A percentile compares a stretch with the other conserved stretches of the same genome.
These are phyloP conservation scores for Notolabrus celidotus DNA, from an alignment of 2,797 vertebrate genomes.

Conservation along the genomic window DNA sequence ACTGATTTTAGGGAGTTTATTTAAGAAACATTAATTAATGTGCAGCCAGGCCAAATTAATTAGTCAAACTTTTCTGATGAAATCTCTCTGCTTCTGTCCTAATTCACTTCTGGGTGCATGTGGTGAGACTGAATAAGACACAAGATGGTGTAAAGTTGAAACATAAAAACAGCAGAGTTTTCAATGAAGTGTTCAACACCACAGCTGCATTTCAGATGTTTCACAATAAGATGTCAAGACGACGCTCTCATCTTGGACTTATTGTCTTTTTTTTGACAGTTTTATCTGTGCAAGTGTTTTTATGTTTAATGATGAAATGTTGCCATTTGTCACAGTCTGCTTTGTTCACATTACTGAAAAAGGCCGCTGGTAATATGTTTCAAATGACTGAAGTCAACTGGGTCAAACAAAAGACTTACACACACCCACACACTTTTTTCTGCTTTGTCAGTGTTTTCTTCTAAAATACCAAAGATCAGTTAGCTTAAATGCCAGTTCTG, in stretches of 20 bases:
- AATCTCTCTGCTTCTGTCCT: constrained; percentile 2
- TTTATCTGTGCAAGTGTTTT: not conserved
- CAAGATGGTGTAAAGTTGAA: not conserved
- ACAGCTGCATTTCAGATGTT: not conserved
- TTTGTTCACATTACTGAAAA: not conserved
- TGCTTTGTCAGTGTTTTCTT: not conserved
- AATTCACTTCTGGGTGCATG: not conserved
- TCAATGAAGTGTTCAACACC: not conserved
- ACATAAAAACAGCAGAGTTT: not conserved
- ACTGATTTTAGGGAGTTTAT: constrained; percentile 1
- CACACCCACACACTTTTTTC: not conserved
- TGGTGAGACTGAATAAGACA: not conserved
- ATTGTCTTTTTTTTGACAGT: not conserved
- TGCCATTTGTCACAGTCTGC: constrained; percentile 9
- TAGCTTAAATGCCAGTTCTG: constrained; percentile 20
- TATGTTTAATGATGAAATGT: not conserved
- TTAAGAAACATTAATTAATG: constrained; percentile 33
- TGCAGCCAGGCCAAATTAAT: constrained; percentile 31
- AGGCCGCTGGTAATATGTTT: constrained; percentile 1
- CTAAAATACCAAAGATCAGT: constrained; percentile 2
- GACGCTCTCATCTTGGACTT: not conserved
- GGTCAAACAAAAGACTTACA: constrained; percentile 12
- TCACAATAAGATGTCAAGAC: too few relatives aligned
- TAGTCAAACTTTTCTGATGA: constrained; percentile 11
- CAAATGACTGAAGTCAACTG: constrained; percentile 16